Evolutionary conservation across 2,797 vertebrate genomes (phyloP), one percentile per base, ranked within the genome.

Genomic region (Molossus alvarezi): DNA sequence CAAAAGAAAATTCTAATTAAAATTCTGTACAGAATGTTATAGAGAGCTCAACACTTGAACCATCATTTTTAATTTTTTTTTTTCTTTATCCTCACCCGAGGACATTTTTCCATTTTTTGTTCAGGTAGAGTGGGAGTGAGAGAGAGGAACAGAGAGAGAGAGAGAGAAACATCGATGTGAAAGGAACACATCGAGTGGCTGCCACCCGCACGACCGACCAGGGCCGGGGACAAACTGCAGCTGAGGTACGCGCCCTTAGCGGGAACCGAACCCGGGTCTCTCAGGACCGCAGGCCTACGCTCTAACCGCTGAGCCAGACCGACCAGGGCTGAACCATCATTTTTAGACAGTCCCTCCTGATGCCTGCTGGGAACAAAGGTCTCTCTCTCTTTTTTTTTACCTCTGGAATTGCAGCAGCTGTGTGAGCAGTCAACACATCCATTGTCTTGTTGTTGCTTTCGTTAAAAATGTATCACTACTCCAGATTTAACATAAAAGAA

Each of bases 21-120:
- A 91, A 85, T 85, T 96, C 27, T 91, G 1, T 87, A 58, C 5
- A 69, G 92, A 95, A 64, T 80, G 51, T 94, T 93, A 21, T 53
- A 88, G 82, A 80, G 29, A 71, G 33, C 41, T 90, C 6, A 29
- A 82, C 18, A 77, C 95, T 86, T 62, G 89, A 97, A 45, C 21
- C 15, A 51, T 85, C 58, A 57, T 58, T 93, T 94, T 82, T 89
- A 91, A n/a, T n/a, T n/a, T n/a, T n/a, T n/a, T n/a, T n/a, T n/a
- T n/a, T n/a, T n/a, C n/a, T n/a, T n/a, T n/a, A n/a, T n/a, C n/a
- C n/a, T n/a, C n/a, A n/a, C n/a, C n/a, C n/a, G n/a, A n/a, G n/a
- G n/a, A n/a, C n/a, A n/a, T n/a, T n/a, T n/a, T n/a, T n/a, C n/a
- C n/a, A n/a, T n/a, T n/a, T n/a, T n/a, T n/a, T n/a, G n/a, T n/a